A percentile compares a stretch with the other conserved stretches of the same genome.
Conservation (phyloP, 2,113 vertebrate species). For the Hemichromis elongatus region DNA sequence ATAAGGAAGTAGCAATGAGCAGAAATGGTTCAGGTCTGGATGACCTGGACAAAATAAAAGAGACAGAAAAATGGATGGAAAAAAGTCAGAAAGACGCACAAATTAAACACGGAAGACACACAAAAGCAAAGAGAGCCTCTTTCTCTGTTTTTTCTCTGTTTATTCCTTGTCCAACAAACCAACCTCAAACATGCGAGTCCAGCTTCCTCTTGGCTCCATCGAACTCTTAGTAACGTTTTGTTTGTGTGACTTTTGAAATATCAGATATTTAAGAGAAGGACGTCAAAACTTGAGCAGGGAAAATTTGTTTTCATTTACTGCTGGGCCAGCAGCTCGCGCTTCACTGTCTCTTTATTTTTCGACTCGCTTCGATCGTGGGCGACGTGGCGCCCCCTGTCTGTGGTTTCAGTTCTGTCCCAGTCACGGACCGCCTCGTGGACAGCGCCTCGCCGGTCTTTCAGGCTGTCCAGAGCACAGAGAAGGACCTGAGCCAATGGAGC, state of each 20-base stretch:
- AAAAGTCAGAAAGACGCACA: neutral
- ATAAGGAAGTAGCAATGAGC: neutral
- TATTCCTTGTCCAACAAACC: neutral
- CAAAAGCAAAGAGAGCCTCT: neutral
- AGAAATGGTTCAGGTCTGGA: neutral
- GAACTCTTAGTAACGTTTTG: neutral
- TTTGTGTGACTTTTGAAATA: neutral
- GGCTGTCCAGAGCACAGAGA: conserved; percentile 84
- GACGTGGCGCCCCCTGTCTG: conserved; percentile 7
- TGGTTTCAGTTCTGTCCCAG: conserved; percentile 80
- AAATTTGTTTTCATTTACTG: neutral
- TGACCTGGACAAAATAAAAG: neutral
- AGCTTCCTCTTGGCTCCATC: neutral
- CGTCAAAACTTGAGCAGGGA: neutral
- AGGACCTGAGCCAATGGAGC: conserved; percentile 76
- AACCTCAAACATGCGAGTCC: neutral
- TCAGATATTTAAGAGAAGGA: neutral
- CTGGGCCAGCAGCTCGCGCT: neutral
- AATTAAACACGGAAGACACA: neutral
- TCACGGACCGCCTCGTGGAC: conserved; percentile 83
- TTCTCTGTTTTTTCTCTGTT: neutral
- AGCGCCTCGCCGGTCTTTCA: conserved; percentile 91
- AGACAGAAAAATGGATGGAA: neutral
- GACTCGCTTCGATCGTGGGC: conserved; percentile 1
- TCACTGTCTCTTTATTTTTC: neutral